Evolutionary conservation across 2,113 vertebrate genomes (phyloP).

Genomic region (Phyllostomus hastatus): DNA sequence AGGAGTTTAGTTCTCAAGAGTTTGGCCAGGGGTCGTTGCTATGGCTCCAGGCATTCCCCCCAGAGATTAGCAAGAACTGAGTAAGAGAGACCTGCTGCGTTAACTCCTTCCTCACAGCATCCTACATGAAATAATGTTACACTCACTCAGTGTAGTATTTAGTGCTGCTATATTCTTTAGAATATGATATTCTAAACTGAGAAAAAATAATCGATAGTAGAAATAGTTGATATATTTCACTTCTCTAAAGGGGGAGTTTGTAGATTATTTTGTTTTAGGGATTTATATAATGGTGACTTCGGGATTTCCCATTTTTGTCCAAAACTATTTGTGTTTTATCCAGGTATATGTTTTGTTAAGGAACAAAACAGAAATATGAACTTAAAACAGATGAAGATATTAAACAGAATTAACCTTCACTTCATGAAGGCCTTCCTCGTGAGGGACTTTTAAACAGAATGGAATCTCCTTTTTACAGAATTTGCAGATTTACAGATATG

Average conservation of each 20-base stretch:
- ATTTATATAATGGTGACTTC: not conserved
- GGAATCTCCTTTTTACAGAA: not conserved
- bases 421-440: not conserved
- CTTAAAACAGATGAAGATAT: not conserved
- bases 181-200: not conserved
- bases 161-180: not conserved
- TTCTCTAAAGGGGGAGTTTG: not conserved
- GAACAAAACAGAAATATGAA: not conserved
- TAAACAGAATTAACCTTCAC: not conserved
- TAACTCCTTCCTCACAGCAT: not conserved
- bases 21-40: not conserved
- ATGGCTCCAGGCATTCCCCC: not conserved
- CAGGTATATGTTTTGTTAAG: not conserved
- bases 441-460: not conserved
- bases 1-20: not conserved
- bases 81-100: not conserved
- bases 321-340: not conserved
- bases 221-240: constrained; percentile 22
- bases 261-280: constrained; percentile 26
- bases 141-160: not conserved
- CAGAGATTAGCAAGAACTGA: not conserved
- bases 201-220: not conserved
- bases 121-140: not conserved
- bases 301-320: not conserved
- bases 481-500: constrained; percentile 11